Conservation (phyloP, 2,797 vertebrate species). For the Streptopelia turtur region DNA sequence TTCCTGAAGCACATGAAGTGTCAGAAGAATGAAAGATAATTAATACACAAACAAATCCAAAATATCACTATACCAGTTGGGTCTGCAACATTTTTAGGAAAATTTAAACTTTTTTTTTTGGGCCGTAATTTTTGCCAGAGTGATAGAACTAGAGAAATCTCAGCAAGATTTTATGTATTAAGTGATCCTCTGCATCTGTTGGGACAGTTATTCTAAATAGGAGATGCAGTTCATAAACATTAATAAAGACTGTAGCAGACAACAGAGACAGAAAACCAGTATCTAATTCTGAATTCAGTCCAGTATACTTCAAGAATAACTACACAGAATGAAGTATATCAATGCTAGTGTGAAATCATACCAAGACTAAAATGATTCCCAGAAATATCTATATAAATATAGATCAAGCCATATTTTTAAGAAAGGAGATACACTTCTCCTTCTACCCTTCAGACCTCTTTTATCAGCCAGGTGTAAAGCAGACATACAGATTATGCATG, state of each 20-base stretch:
- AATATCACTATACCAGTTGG: background rate
- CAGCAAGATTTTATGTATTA: background rate
- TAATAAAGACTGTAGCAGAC: background rate
- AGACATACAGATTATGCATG: background rate
- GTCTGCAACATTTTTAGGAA: background rate
- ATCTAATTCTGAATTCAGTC: background rate
- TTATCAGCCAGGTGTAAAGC: background rate
- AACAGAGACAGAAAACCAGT: background rate
- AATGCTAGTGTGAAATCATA: background rate
- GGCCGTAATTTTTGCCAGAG: background rate
- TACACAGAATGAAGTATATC: background rate
- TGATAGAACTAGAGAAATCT: background rate
- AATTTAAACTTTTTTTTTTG: accelerated
- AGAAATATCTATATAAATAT: background rate
- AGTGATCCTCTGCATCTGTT: background rate
- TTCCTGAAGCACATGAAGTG: background rate
- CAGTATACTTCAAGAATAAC: background rate
- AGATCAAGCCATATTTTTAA: background rate
- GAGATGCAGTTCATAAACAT: background rate
- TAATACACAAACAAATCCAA: background rate
- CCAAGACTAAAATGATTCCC: background rate
- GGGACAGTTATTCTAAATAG: background rate
- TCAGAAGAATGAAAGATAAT: background rate
- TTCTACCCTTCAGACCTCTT: background rate
- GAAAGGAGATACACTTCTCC: background rate